A percentile compares a stretch with the other conserved stretches of the same genome.
phyloP scores from a whole-genome alignment of 2,113 vertebrate genomes.

The Grammomys dolichurus region DNA sequence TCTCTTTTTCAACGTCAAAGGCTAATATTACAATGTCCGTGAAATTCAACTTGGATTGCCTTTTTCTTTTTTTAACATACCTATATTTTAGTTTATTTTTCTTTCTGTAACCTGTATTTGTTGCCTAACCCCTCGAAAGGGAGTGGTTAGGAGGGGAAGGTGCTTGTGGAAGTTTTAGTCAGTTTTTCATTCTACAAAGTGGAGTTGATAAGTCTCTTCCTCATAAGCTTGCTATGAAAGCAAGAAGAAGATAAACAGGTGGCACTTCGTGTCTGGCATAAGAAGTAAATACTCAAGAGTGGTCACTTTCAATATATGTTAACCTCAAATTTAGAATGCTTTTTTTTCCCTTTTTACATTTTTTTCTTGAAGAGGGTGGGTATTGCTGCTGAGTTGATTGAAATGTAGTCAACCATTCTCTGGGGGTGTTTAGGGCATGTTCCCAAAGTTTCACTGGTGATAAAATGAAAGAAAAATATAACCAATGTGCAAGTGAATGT shows the following conservation, averaged over 20 bases:
- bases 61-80: not conserved
- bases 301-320: conserved; percentile 24
- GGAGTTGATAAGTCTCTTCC: not conserved
- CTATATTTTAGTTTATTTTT: conserved; percentile 24
- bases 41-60: conserved; percentile 9
- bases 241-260: conserved; percentile 28
- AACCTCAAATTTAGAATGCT: not conserved
- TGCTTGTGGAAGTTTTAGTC: not conserved
- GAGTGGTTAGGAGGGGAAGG: not conserved
- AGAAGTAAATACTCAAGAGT: not conserved
- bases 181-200: conserved; percentile 35
- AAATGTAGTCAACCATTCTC: not conserved
- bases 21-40: not conserved
- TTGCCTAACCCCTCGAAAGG: not conserved
- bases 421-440: not conserved
- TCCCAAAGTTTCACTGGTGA: not conserved
- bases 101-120: not conserved
- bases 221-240: not conserved
- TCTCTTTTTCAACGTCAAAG: not conserved
- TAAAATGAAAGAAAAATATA: not conserved
- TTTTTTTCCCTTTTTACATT: not conserved
- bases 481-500: not conserved
- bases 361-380: conserved; percentile 13
- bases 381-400: not conserved
- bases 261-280: not conserved